Evolutionary conservation across 2,113 vertebrate genomes (phyloP).

Genomic region (Caranx ignobilis): DNA sequence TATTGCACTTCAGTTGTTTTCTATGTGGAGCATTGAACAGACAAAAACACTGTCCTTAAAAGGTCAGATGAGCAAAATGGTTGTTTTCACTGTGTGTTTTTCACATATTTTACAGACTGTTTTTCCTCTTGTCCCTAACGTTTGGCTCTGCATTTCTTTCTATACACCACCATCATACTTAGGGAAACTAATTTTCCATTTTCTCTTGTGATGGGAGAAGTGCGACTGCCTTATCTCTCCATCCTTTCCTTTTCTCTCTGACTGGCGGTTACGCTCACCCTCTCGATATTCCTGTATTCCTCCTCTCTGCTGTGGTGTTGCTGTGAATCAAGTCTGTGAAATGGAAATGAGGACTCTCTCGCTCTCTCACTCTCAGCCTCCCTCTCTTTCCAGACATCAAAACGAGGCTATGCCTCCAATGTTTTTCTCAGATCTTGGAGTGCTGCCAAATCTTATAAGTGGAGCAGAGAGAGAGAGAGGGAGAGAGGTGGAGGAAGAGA

Average conservation of each 20-base stretch:
- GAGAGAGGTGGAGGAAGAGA: slow-evolving; percentile 61
- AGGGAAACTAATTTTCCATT: slow-evolving; percentile 51
- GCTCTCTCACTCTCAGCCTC: slow-evolving; percentile 69
- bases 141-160: slow-evolving; percentile 37
- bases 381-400: slow-evolving; percentile 85
- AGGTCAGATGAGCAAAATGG: slow-evolving; percentile 31
- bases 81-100: background rate
- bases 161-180: slow-evolving; percentile 54
- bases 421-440: slow-evolving; percentile 85
- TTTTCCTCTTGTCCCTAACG: slow-evolving; percentile 1
- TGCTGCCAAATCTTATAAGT: slow-evolving; percentile 87
- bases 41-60: slow-evolving; percentile 20
- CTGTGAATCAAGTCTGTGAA: slow-evolving; percentile 77
- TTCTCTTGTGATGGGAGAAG: slow-evolving; percentile 27
- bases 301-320: slow-evolving; percentile 61
- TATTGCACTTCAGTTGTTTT: slow-evolving; percentile 10
- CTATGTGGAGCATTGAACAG: background rate
- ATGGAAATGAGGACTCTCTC: slow-evolving; percentile 80
- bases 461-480: slow-evolving; percentile 75
- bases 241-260: slow-evolving; percentile 68
- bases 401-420: slow-evolving; percentile 87
- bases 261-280: slow-evolving; percentile 58
- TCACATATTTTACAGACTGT: slow-evolving; percentile 8
- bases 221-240: slow-evolving; percentile 34
- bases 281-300: slow-evolving; percentile 56